Evolutionary conservation across 1,140 invertebrate species (phyloP), one percentile per base, ranked within the genome.

Genomic region (Maconellicoccus hirsutus): DNA sequence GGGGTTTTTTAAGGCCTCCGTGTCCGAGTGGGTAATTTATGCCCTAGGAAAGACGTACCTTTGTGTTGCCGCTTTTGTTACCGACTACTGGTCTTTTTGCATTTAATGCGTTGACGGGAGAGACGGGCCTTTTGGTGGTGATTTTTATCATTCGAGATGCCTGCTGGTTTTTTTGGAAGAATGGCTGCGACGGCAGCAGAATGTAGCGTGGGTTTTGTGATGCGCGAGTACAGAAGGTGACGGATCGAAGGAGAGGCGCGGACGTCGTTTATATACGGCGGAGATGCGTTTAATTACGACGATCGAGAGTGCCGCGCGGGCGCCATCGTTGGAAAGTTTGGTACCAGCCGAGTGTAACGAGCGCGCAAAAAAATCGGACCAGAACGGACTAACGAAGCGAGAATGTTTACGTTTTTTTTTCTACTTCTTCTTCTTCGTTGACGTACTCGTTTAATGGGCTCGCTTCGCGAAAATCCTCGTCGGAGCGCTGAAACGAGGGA

Each of bases 111-210:
- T 33, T 3, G 29, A 33, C 29, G 29, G 29, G 29, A 33, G 29
- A 33, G 29, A 16, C 2, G 3, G 42, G n/a, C 42, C 42, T 52
- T 52, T 52, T 52, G 10, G 42, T 52, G n/a, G 3, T 3, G 6
- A 16, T 8, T 52, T 52, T 52, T 52, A 52, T 52, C 42, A 19
- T 14, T 14, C 16, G 6, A 52, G 42, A 52, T 2, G 42, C 42
- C 42, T 52, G 42, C 42, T 52, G 42, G 42, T 52, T 52, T 52
- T n/a, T n/a, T n/a, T n/a, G n/a, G n/a, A n/a, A n/a, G n/a, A n/a
- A n/a, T n/a, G n/a, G n/a, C n/a, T 52, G 29, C 42, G 42, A 52
- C n/a, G 42, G 42, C 42, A n/a, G n/a, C n/a, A n/a, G n/a, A n/a
- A n/a, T n/a, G n/a, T n/a, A n/a, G n/a, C n/a, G n/a, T n/a, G n/a